phyloP scores from a whole-genome alignment of 2,113 vertebrate genomes.

The Pelodiscus sinensis region DNA sequence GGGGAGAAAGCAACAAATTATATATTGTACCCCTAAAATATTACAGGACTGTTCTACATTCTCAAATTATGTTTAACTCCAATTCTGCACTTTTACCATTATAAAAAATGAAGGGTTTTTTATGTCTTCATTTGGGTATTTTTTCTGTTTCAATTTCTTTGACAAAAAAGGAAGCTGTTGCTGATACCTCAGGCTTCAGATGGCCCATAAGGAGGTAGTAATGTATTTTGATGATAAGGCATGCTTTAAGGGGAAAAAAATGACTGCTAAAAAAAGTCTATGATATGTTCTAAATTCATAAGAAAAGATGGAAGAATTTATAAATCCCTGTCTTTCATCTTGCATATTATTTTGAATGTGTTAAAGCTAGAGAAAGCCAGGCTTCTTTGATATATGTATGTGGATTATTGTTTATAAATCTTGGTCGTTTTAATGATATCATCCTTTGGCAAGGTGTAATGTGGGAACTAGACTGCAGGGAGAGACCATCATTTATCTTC shows the following conservation, averaged over 20 bases:
- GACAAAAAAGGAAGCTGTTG: background rate
- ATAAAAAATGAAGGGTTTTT: background rate
- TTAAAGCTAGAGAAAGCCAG: background rate
- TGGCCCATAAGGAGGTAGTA: background rate
- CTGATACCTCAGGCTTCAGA: background rate
- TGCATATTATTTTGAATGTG: background rate
- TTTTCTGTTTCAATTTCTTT: background rate
- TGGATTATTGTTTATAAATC: background rate
- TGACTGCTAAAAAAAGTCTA: background rate
- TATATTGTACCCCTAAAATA: background rate
- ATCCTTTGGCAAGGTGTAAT: background rate
- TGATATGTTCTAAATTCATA: background rate
- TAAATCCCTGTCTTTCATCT: background rate
- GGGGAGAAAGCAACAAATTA: background rate
- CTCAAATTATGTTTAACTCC: background rate
- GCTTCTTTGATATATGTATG: too few relatives aligned
- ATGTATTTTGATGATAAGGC: background rate
- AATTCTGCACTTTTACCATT: background rate
- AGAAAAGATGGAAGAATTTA: background rate
- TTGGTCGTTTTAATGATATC: background rate
- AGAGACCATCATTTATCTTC: background rate
- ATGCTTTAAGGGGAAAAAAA: background rate
- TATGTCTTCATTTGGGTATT: fast-evolving
- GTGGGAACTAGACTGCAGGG: background rate
- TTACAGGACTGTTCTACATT: background rate